These are phyloP conservation scores for Cyprinus carpio DNA, from an alignment of 2,113 vertebrate genomes.

Conservation along the genomic window DNA sequence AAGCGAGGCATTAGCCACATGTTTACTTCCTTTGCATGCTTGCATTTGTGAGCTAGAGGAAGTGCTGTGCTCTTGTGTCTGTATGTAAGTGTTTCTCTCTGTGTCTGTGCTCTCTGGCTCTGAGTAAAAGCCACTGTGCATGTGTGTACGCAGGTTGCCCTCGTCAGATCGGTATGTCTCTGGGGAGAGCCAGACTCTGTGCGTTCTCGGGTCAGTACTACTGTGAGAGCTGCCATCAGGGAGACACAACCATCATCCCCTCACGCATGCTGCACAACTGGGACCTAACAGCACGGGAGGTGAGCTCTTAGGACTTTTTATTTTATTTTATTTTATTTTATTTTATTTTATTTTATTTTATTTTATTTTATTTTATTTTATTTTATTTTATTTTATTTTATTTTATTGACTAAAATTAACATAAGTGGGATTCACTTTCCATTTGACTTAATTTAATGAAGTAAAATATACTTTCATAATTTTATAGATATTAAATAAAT, in stretches of 20 bases:
- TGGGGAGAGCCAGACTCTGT: constrained; percentile 83
- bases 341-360: too few relatives aligned
- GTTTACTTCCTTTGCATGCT: not conserved
- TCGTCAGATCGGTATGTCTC: constrained; percentile 86
- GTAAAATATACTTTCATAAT: too few relatives aligned
- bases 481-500: too few relatives aligned
- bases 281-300: constrained; percentile 84
- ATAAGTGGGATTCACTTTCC: too few relatives aligned
- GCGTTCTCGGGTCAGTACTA: constrained; percentile 89
- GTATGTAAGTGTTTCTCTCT: not conserved
- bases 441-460: too few relatives aligned
- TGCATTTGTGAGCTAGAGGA: not conserved
- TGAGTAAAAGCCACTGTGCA: not conserved
- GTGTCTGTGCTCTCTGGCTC: not conserved
- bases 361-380: not conserved
- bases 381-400: not conserved
- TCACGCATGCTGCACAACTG: constrained; percentile 96
- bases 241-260: constrained; percentile 84
- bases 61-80: not conserved
- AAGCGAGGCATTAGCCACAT: not conserved
- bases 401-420: too few relatives aligned
- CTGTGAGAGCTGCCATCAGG: constrained; percentile 89
- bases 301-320: constrained; percentile 60
- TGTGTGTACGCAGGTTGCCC: constrained; percentile 78
- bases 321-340: not conserved